A percentile compares a stretch with the other conserved stretches of the same genome.
Conservation (phyloP, 1,140 invertebrate genomes). For the Luehdorfia chinensis region DNA sequence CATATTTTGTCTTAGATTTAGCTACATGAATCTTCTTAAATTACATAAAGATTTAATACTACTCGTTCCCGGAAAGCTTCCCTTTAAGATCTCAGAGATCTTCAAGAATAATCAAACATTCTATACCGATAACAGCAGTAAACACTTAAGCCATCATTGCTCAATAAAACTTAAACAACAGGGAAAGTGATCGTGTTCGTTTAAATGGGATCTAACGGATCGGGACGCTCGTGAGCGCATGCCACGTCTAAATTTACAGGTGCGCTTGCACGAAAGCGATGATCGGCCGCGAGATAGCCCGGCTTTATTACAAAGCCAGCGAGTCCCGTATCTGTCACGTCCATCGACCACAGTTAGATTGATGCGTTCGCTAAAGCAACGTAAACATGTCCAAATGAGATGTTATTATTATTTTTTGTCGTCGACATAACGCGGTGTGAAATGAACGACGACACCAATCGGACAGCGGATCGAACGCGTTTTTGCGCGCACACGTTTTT, state of each 20-base stretch:
- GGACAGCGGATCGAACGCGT: neutral
- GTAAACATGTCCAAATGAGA: slow-evolving; percentile 13
- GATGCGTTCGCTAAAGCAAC: slow-evolving; percentile 6
- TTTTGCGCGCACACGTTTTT: no score
- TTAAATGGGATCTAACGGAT: slow-evolving; percentile 6
- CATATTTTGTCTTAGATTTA: no score
- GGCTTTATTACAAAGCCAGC: slow-evolving; percentile 8
- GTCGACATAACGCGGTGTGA: slow-evolving; percentile 6
- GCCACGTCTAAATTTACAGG: slow-evolving; percentile 13
- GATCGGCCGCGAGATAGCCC: slow-evolving; percentile 1
- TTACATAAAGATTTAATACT: no score
- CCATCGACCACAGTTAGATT: slow-evolving; percentile 5
- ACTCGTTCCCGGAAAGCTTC: no score
- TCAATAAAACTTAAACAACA: slow-evolving; percentile 4
- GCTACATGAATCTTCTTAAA: no score
- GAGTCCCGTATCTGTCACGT: slow-evolving; percentile 1
- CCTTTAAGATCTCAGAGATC: no score
- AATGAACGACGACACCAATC: slow-evolving; percentile 4
- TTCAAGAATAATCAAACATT: no score
- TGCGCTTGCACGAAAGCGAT: slow-evolving; percentile 3
- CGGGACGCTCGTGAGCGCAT: slow-evolving; percentile 6
- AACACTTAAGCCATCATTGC: neutral
- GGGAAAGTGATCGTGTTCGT: slow-evolving; percentile 10
- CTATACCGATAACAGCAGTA: no score
- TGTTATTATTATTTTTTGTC: slow-evolving; percentile 11